Percentiles rank a stretch among this genome's conserved stretches.
phyloP scores from a whole-genome alignment of 2,113 vertebrate species.

The Neodontobutis hainanensis region DNA sequence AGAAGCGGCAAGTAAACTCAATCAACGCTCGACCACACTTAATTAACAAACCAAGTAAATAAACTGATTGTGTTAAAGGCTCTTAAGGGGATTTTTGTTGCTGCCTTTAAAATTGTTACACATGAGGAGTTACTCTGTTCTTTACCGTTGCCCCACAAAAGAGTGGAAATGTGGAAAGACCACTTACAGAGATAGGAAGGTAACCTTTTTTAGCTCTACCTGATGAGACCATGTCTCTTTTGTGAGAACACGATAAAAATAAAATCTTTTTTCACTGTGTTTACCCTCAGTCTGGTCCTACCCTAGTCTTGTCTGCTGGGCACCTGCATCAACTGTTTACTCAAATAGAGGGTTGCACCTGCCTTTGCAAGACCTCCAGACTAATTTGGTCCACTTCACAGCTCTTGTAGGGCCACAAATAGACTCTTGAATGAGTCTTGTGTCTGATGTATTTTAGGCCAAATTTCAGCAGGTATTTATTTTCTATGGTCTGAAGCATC shows the following conservation, averaged over 20 bases:
- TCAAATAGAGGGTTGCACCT: constrained; percentile 58
- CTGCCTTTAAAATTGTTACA: too few species aligned
- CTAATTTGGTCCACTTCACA: constrained; percentile 30
- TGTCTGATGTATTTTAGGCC: constrained; percentile 5
- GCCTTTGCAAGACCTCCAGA: constrained; percentile 28
- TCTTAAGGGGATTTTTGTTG: background rate
- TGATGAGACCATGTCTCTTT: background rate
- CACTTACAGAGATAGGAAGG: too few species aligned
- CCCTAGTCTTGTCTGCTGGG: constrained; percentile 5
- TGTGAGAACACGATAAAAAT: background rate
- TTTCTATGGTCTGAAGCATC: background rate
- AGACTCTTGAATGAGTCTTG: constrained; percentile 52
- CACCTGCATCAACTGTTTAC: constrained; percentile 21
- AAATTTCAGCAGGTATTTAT: background rate
- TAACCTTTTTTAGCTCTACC: too few species aligned
- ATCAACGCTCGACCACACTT: background rate
- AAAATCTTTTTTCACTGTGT: constrained; percentile 2
- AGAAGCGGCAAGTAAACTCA: background rate
- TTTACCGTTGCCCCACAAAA: too few species aligned
- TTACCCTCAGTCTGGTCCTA: constrained; percentile 9
- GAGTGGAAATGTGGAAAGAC: too few species aligned
- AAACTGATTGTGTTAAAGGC: background rate
- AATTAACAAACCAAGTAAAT: background rate
- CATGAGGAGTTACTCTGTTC: too few species aligned
- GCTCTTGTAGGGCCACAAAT: constrained; percentile 38